These are phyloP conservation scores for Pseudocheirus occidentalis DNA, from an alignment of 2,797 vertebrate species.

Conservation along the genomic window DNA sequence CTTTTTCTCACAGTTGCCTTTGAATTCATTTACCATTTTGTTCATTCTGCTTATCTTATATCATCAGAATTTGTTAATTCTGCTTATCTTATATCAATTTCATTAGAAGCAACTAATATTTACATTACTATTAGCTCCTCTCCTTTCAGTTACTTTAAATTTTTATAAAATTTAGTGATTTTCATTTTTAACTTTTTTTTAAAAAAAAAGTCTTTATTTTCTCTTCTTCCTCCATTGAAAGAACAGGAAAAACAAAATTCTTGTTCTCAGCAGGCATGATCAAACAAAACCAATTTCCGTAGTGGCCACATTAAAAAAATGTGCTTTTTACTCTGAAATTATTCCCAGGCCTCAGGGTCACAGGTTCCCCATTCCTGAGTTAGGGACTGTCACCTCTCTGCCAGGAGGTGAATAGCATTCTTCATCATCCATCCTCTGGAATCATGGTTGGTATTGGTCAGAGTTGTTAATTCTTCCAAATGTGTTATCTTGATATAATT, in stretches of 20 bases:
- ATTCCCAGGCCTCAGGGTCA: background rate
- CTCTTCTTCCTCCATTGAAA: background rate
- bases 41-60: background rate
- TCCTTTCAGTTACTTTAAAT: background rate
- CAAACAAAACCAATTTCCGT: background rate
- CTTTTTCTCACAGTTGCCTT: background rate
- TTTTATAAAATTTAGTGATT: background rate
- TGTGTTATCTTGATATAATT: background rate
- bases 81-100: background rate
- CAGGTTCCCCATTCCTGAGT: too few relatives aligned
- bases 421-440: background rate
- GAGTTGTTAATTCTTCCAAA: background rate
- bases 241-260: background rate
- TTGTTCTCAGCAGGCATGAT: background rate
- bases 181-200: background rate
- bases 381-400: background rate
- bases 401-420: background rate
- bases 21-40: background rate
- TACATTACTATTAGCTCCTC: background rate
- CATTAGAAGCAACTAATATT: constrained; percentile 5
- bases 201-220: background rate
- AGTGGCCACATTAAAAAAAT: background rate
- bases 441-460: background rate
- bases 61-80: constrained; percentile 18
- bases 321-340: background rate